These are phyloP conservation scores for Gibbula magus DNA, from an alignment of 2,888 invertebrate species.

Conservation along the genomic window DNA sequence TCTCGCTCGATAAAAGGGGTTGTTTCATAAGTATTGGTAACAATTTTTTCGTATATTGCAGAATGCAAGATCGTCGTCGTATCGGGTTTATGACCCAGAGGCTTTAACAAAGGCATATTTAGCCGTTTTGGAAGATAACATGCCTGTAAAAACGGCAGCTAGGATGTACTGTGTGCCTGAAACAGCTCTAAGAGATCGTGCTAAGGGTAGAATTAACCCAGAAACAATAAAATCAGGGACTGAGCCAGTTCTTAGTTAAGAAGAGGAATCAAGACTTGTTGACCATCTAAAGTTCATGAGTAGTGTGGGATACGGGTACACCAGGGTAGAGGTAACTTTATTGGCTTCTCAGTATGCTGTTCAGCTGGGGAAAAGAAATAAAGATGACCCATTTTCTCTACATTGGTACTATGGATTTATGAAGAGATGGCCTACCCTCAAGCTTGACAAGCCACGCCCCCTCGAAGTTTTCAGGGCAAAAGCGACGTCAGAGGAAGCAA, in stretches of 20 bases:
- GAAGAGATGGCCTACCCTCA: not conserved
- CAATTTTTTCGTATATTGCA: no score
- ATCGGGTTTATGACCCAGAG: not conserved
- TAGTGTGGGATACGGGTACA: not conserved
- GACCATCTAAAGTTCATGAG: not conserved
- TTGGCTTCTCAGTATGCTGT: not conserved
- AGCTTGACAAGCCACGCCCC: not conserved
- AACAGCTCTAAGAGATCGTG: not conserved
- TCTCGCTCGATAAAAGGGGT: no score
- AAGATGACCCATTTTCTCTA: not conserved
- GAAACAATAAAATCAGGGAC: not conserved
- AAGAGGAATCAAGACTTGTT: not conserved
- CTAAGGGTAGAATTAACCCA: not conserved
- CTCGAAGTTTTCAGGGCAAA: not conserved
- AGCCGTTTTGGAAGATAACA: not conserved
- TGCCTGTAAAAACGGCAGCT: not conserved
- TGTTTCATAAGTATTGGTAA: no score
- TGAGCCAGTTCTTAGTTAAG: not conserved
- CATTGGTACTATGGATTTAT: not conserved
- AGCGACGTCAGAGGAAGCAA: not conserved
- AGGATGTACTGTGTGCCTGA: not conserved
- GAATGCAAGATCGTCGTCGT: not conserved
- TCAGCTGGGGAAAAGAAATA: not conserved
- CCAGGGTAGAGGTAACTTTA: not conserved
- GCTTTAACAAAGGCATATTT: not conserved